Conservation (phyloP, 2,888 invertebrate species). For the Choristoneura rosaceana region DNA sequence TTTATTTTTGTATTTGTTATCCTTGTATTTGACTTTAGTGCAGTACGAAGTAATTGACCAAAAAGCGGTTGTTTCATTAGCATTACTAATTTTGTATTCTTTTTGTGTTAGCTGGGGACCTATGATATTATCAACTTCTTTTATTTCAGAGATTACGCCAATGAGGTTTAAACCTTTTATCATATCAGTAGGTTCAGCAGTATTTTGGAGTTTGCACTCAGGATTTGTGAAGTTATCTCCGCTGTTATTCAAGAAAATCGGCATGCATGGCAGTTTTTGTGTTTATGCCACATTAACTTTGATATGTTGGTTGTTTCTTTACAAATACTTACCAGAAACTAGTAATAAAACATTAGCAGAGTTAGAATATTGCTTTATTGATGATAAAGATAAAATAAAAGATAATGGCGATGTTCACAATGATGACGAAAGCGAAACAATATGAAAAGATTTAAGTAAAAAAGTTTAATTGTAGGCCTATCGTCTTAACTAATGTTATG, state of each 20-base stretch:
- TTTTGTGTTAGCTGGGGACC: slow-evolving; percentile 35
- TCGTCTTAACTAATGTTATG: background rate
- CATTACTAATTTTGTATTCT: slow-evolving; percentile 15
- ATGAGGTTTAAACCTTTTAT: slow-evolving; percentile 21
- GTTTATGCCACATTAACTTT: slow-evolving; percentile 21
- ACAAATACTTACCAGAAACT: slow-evolving; percentile 31
- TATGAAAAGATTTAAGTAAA: background rate
- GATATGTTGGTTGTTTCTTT: slow-evolving; percentile 17
- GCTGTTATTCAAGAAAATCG: slow-evolving; percentile 18
- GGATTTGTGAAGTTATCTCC: slow-evolving; percentile 11
- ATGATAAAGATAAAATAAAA: background rate
- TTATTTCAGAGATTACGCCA: slow-evolving; percentile 23
- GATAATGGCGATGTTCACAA: background rate
- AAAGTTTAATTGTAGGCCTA: background rate
- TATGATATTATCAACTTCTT: slow-evolving; percentile 16
- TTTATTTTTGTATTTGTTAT: slow-evolving; percentile 17
- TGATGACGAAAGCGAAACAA: background rate
- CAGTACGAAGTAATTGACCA: background rate
- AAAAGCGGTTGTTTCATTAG: slow-evolving; percentile 4
- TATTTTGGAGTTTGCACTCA: slow-evolving; percentile 1
- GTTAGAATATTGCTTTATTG: slow-evolving; percentile 16
- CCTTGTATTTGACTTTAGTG: slow-evolving; percentile 9
- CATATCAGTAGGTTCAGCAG: background rate
- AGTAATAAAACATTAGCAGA: slow-evolving; percentile 33
- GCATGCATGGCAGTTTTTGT: slow-evolving; percentile 27